Percentiles rank a stretch among this genome's conserved stretches.
Conservation (phyloP, 2,797 vertebrate species). For the Erithacus rubecula region DNA sequence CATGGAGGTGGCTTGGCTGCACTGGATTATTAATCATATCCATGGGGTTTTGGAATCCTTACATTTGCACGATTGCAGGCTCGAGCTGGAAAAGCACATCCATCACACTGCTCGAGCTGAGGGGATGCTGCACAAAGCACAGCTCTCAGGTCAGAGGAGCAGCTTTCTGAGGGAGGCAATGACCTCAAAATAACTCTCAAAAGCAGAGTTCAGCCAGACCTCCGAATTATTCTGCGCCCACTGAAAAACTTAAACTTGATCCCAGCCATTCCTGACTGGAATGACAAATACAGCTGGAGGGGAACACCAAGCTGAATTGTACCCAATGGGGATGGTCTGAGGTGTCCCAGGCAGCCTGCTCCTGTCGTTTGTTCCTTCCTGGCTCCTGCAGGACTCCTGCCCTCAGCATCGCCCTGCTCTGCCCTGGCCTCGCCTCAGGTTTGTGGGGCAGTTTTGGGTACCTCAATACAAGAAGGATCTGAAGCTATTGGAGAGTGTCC, state of each 20-base stretch:
- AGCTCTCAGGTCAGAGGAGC: not conserved
- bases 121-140: not conserved
- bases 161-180: not conserved
- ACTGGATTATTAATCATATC: slow-evolving; percentile 6
- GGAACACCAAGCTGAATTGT: rapidly evolving
- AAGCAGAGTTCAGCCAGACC: not conserved
- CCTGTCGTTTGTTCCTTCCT: not conserved
- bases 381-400: not conserved
- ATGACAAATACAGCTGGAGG: not conserved
- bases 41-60: not conserved
- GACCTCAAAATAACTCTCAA: not conserved
- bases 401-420: not conserved
- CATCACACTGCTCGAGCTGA: not conserved
- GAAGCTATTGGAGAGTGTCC: not conserved
- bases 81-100: not conserved
- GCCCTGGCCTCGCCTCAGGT: not conserved
- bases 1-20: slow-evolving; percentile 33
- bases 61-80: not conserved
- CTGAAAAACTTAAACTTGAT: not conserved
- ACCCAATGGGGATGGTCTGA: too few relatives aligned
- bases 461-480: not conserved
- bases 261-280: not conserved
- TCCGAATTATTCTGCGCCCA: not conserved
- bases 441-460: rapidly evolving
- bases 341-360: not conserved